Evolutionary conservation across 1,140 invertebrate genomes (phyloP).

Genomic region (Apolygus lucorum): DNA sequence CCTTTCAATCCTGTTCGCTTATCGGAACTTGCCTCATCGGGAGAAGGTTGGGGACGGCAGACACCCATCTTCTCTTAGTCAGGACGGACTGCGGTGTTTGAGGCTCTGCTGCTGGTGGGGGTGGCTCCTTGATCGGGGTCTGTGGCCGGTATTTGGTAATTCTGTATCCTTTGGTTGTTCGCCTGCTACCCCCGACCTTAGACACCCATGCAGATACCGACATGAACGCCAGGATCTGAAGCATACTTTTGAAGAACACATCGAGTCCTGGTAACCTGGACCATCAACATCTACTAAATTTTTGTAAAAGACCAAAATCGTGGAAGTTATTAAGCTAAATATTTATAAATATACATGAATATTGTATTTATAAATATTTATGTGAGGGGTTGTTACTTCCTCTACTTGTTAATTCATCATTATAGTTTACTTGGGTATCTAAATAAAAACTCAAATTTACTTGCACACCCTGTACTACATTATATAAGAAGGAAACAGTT

Average conservation of each 20-base stretch:
- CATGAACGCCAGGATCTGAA: constrained; percentile 13
- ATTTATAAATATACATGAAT: too few relatives aligned
- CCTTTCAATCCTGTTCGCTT: too few relatives aligned
- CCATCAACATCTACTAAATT: background rate
- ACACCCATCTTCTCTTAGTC: background rate
- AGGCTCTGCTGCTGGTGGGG: background rate
- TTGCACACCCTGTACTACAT: too few relatives aligned
- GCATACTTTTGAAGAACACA: constrained; percentile 3
- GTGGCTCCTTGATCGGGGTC: background rate
- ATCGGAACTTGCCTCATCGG: background rate
- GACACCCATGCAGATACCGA: constrained; percentile 8
- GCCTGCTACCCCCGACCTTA: background rate
- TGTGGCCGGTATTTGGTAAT: background rate
- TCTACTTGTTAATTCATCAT: too few relatives aligned
- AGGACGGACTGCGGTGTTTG: background rate
- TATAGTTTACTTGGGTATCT: too few relatives aligned
- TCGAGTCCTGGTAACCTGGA: background rate
- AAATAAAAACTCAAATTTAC: too few relatives aligned
- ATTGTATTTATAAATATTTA: too few relatives aligned
- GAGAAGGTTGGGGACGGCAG: background rate
- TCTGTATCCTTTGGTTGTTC: background rate
- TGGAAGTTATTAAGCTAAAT: too few relatives aligned
- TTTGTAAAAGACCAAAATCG: too few relatives aligned
- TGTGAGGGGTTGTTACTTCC: too few relatives aligned
- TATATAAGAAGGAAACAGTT: too few relatives aligned